These are phyloP conservation scores for Tipula unca DNA, from an alignment of 2,888 invertebrate genomes.

Conservation along the genomic window DNA sequence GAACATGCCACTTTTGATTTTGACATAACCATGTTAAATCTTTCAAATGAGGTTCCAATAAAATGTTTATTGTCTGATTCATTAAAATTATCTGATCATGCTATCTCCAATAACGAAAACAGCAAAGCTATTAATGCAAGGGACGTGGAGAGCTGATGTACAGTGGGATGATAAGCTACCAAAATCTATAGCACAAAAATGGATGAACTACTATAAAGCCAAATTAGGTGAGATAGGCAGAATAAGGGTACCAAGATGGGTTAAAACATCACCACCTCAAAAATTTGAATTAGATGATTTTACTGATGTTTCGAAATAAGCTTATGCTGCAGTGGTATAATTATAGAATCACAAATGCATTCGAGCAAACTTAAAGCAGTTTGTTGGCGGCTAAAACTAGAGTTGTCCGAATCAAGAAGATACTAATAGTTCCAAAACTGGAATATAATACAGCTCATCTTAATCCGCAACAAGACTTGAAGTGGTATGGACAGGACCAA, in stretches of 20 bases:
- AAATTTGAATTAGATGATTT: too few relatives aligned
- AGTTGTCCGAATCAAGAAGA: not conserved
- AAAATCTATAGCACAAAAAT: too few relatives aligned
- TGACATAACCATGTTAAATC: not conserved
- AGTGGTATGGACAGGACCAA: too few relatives aligned
- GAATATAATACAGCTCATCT: not conserved
- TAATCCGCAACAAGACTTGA: too few relatives aligned
- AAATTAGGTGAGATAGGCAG: too few relatives aligned
- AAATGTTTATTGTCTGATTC: not conserved
- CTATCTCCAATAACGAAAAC: not conserved
- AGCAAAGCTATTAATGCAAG: not conserved
- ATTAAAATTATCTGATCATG: not conserved
- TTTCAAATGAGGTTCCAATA: not conserved
- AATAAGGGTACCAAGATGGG: too few relatives aligned
- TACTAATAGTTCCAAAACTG: not conserved
- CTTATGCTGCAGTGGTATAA: not conserved
- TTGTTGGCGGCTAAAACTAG: not conserved
- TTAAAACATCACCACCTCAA: not conserved
- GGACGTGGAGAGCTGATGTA: too few relatives aligned
- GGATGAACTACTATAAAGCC: too few relatives aligned
- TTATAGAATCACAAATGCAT: not conserved
- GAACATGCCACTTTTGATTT: not conserved
- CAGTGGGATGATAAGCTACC: too few relatives aligned
- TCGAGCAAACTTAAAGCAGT: not conserved
- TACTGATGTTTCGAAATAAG: not conserved